phyloP scores from a whole-genome alignment of 2,797 vertebrate genomes.

The Perdix hodgsoniae region DNA sequence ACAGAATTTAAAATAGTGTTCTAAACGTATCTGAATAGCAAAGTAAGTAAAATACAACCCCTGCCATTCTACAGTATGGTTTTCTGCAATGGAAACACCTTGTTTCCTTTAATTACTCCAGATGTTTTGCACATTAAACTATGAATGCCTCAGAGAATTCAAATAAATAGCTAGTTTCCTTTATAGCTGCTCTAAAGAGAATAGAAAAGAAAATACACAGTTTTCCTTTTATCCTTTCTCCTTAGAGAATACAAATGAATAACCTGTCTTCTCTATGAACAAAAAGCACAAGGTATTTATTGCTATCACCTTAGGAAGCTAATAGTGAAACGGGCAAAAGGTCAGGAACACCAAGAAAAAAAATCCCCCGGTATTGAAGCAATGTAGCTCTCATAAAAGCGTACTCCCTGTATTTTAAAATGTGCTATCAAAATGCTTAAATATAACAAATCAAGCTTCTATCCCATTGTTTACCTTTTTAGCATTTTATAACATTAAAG shows the following conservation, averaged over 20 bases:
- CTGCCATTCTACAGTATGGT: background rate
- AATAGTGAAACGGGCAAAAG: slow-evolving; percentile 62
- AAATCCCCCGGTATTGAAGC: slow-evolving; percentile 35
- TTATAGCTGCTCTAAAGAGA: slow-evolving; percentile 73
- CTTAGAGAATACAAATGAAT: slow-evolving; percentile 69
- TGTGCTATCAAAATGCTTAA: slow-evolving; percentile 1
- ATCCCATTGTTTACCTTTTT: background rate
- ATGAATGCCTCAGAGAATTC: slow-evolving; percentile 51
- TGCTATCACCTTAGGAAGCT: slow-evolving; percentile 67
- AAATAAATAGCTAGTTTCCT: slow-evolving; percentile 72
- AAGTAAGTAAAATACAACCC: background rate
- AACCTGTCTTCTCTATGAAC: slow-evolving; percentile 56
- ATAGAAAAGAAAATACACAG: slow-evolving; percentile 67
- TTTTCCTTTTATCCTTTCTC: slow-evolving; percentile 67
- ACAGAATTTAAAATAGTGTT: background rate
- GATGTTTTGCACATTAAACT: slow-evolving; percentile 71
- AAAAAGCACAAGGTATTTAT: slow-evolving; percentile 67
- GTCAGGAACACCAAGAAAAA: slow-evolving; percentile 66
- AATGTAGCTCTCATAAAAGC: slow-evolving; percentile 55
- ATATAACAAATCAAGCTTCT: background rate
- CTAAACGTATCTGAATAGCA: background rate
- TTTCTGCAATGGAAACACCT: slow-evolving; percentile 47
- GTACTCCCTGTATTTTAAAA: slow-evolving; percentile 31
- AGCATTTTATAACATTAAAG: background rate
- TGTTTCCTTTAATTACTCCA: slow-evolving; percentile 62